Percentiles rank a stretch among this genome's conserved stretches.
Evolutionary conservation across 2,888 invertebrate species (phyloP).

Genomic region (Tetramorium bicarinatum): DNA sequence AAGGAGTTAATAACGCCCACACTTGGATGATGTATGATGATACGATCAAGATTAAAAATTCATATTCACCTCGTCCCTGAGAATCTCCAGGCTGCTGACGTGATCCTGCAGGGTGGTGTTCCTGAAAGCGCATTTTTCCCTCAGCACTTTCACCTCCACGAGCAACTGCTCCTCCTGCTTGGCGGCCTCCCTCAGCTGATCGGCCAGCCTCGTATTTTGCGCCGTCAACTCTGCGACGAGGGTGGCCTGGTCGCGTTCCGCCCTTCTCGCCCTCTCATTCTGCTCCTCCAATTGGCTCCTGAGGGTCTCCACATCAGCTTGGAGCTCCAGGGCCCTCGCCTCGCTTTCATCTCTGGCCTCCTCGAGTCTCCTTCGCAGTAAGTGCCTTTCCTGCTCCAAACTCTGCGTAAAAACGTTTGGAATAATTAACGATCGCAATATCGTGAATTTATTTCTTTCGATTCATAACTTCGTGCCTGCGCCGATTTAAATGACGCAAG

Average conservation of each 20-base stretch:
- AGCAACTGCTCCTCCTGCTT: slow-evolving; percentile 93
- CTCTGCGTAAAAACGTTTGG: slow-evolving; percentile 88
- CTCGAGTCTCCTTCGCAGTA: slow-evolving; percentile 94
- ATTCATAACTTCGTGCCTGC: neutral
- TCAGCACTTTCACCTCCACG: slow-evolving; percentile 93
- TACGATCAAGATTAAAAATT: slow-evolving; percentile 24
- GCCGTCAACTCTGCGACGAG: slow-evolving; percentile 94
- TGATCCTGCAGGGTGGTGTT: slow-evolving; percentile 95
- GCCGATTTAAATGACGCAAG: neutral
- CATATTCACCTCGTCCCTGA: slow-evolving; percentile 92
- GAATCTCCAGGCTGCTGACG: slow-evolving; percentile 94
- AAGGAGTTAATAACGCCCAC: slow-evolving; percentile 19
- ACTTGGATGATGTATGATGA: neutral
- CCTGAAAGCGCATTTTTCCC: slow-evolving; percentile 94
- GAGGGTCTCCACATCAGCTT: slow-evolving; percentile 94
- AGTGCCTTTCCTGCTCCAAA: slow-evolving; percentile 97
- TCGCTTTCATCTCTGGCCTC: slow-evolving; percentile 96
- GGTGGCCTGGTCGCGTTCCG: slow-evolving; percentile 93
- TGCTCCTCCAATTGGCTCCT: slow-evolving; percentile 91
- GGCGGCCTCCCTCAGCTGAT: slow-evolving; percentile 94
- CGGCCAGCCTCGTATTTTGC: slow-evolving; percentile 95
- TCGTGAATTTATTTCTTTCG: neutral
- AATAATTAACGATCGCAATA: neutral
- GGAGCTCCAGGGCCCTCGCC: slow-evolving; percentile 94
- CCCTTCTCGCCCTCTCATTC: slow-evolving; percentile 87